Percentiles rank a stretch among this genome's conserved stretches.
These are phyloP conservation scores for Anastrepha ludens DNA, from an alignment of 1,140 invertebrate species.

Conservation along the genomic window DNA sequence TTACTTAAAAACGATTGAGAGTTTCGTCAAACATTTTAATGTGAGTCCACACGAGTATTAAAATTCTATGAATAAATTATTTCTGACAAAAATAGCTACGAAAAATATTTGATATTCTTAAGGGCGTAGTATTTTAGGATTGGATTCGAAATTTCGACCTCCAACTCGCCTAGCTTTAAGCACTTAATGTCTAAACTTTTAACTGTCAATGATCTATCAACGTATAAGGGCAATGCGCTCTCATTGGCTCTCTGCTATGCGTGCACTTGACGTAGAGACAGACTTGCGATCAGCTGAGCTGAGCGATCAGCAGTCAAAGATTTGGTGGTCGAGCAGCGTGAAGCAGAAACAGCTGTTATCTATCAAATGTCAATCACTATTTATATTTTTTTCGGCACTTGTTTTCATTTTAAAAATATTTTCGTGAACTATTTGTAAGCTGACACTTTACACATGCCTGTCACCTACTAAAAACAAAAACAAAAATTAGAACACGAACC, in stretches of 20 bases:
- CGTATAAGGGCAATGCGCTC: background rate
- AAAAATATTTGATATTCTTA: no score
- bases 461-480: background rate
- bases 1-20: no score
- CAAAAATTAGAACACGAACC: background rate
- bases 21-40: no score
- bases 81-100: no score
- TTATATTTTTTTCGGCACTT: background rate
- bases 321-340: background rate
- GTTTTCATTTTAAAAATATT: background rate
- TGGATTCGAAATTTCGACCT: background rate
- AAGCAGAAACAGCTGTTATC: background rate
- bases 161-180: background rate
- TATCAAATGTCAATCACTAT: conserved; percentile 44
- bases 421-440: background rate
- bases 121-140: background rate
- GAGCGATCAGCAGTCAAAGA: background rate
- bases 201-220: conserved; percentile 10
- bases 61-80: no score
- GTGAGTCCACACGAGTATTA: no score
- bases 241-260: no score
- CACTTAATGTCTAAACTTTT: background rate
- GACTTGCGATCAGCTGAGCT: background rate
- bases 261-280: background rate
- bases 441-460: conserved; percentile 23